Evolutionary conservation across 2,888 invertebrate species (phyloP), one percentile per base, ranked within the genome.

Genomic region (Heteromyza rotundicornis): DNA sequence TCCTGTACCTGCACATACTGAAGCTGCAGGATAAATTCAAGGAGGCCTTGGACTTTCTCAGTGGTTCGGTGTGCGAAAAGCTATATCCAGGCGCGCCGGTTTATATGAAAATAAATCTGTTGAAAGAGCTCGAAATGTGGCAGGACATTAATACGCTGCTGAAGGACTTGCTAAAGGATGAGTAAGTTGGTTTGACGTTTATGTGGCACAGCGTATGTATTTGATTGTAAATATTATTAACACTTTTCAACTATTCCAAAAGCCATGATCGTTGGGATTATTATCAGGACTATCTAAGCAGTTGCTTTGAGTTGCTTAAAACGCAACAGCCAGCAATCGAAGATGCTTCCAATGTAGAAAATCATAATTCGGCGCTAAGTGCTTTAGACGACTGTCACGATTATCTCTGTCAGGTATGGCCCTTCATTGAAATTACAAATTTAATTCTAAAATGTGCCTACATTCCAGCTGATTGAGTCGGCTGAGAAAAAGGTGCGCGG

Each of bases 1-100:
- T 94, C 62, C 86, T 98, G 49, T 96, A 96, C 83, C 85, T 97
- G 60, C 92, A 95, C 86, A 92, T 98, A 64, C 84, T 95, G 52
- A 90, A 95, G 74, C 84, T 90, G 16, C 90, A 91, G 80, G 89
- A 88, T 35, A 96, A 96, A 81, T 90, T 89, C 84, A 87, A 90
- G 69, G 93, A 94, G 74, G 91, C 95, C 12, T 82, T 96, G 44
- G 87, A 89, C 59, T 89, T 96, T 62, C 84, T 97, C n/a, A 90
- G 91, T 64, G 89, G 93, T 1, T 89, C 91, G 0, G 82, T 95
- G 1, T 91, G 90, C 59, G 83, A 86, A 22, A 88, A 87, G 74
- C 80, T 90, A 64, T 88, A 90, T 44, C 90, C 91, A 0, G 89
- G 90, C 14, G 87, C 89, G 0, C 87, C 87, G 2, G 84, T 89